These are phyloP conservation scores for Nesidiocoris tenuis DNA, from an alignment of 2,888 invertebrate species.

Conservation along the genomic window DNA sequence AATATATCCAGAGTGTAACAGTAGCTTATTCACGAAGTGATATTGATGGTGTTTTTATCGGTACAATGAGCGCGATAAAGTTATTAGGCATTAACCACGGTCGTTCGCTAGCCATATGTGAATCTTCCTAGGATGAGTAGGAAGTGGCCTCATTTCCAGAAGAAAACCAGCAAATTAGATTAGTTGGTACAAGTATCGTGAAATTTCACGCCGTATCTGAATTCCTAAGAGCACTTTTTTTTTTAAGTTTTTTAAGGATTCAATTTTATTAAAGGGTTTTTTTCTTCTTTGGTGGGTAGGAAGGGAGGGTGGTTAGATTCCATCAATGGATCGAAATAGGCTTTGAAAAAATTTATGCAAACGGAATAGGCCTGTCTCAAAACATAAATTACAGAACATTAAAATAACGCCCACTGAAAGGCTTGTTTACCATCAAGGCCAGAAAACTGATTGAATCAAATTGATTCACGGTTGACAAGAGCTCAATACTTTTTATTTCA, in stretches of 20 bases:
- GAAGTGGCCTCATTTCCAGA: too few species aligned
- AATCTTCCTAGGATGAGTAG: background rate
- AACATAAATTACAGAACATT: background rate
- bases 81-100: constrained; percentile 20
- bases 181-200: too few species aligned
- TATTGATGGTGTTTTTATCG: background rate
- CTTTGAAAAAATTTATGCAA: too few species aligned
- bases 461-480: background rate
- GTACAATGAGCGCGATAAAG: background rate
- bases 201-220: too few species aligned
- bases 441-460: background rate
- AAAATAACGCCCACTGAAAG: too few species aligned
- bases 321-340: too few species aligned
- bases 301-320: background rate
- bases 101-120: constrained; percentile 1
- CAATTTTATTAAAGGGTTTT: too few species aligned
- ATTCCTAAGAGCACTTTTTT: too few species aligned
- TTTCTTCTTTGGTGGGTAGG: background rate
- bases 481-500: background rate
- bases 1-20: background rate
- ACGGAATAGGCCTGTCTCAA: background rate
- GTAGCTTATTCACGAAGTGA: background rate
- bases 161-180: too few species aligned
- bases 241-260: too few species aligned
- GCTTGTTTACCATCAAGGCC: too few species aligned